A percentile compares a stretch with the other conserved stretches of the same genome.
These are phyloP conservation scores for Calliphora vicina DNA, from an alignment of 1,140 invertebrate genomes.

Conservation along the genomic window DNA sequence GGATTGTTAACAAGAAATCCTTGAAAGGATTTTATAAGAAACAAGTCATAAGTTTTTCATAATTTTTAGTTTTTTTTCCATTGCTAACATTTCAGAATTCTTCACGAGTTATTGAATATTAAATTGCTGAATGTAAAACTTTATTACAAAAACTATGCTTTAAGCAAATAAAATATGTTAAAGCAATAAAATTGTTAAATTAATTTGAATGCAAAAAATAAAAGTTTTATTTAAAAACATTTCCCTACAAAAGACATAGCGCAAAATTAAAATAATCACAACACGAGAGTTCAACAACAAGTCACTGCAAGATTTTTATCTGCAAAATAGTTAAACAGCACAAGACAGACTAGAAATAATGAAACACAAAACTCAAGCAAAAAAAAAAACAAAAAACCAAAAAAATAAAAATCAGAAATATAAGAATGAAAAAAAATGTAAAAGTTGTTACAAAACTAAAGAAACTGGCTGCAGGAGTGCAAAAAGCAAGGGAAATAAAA, in stretches of 20 bases:
- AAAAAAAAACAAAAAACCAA: background rate
- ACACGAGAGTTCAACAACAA: background rate
- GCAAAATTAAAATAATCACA: background rate
- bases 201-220: background rate
- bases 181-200: too few species aligned
- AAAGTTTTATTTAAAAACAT: background rate
- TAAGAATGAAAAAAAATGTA: background rate
- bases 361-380: background rate
- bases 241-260: background rate
- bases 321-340: background rate
- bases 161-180: too few species aligned
- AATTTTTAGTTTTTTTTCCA: too few species aligned
- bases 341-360: too few species aligned
- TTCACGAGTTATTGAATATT: too few species aligned
- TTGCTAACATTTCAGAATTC: too few species aligned
- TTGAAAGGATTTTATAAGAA: too few species aligned
- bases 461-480: background rate
- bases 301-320: conserved; percentile 3
- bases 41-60: too few species aligned
- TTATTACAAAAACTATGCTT: too few species aligned
- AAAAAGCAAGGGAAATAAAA: background rate
- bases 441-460: background rate
- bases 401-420: background rate
- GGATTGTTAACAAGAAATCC: too few species aligned
- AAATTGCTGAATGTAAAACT: too few species aligned